Evolutionary conservation across 2,113 vertebrate genomes (phyloP).

Genomic region (Brachypteracias leptosomus): DNA sequence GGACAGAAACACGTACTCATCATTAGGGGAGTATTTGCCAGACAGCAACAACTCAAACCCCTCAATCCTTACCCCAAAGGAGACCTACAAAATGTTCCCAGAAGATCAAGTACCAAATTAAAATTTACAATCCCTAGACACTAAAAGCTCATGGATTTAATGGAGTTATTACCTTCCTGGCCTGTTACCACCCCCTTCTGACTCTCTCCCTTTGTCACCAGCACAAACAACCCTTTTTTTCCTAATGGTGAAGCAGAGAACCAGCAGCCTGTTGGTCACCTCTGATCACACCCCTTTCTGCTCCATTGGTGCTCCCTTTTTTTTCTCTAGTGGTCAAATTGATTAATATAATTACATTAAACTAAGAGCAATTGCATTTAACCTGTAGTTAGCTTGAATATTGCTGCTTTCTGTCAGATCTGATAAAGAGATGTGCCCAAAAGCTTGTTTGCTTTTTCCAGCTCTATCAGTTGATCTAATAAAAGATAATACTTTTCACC

Average conservation of each 20-base stretch:
- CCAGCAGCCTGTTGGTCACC: not conserved
- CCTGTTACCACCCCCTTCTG: not conserved
- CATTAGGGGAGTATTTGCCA: not conserved
- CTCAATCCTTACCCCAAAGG: not conserved
- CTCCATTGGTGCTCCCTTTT: not conserved
- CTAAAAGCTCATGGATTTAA: not conserved
- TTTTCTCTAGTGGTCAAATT: not conserved
- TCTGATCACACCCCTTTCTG: not conserved
- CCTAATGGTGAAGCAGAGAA: not conserved
- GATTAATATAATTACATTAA: slow-evolving; percentile 52
- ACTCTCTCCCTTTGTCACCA: slow-evolving; percentile 19
- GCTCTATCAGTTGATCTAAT: slow-evolving; percentile 43
- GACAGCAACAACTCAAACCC: not conserved
- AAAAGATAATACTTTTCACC: slow-evolving; percentile 33
- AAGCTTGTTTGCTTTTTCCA: slow-evolving; percentile 33
- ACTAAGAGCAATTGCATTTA: slow-evolving; percentile 43
- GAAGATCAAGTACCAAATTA: not conserved
- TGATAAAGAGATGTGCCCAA: slow-evolving; percentile 29
- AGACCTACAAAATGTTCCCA: not conserved
- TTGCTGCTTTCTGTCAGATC: slow-evolving; percentile 45
- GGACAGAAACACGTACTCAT: not conserved
- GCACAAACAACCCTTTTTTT: not conserved
- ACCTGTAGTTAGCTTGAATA: slow-evolving; percentile 27
- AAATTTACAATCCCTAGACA: not conserved
- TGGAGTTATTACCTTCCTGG: not conserved